A percentile compares a stretch with the other conserved stretches of the same genome.
phyloP scores from a whole-genome alignment of 1,140 invertebrate genomes.

The Tenebrio molitor region DNA sequence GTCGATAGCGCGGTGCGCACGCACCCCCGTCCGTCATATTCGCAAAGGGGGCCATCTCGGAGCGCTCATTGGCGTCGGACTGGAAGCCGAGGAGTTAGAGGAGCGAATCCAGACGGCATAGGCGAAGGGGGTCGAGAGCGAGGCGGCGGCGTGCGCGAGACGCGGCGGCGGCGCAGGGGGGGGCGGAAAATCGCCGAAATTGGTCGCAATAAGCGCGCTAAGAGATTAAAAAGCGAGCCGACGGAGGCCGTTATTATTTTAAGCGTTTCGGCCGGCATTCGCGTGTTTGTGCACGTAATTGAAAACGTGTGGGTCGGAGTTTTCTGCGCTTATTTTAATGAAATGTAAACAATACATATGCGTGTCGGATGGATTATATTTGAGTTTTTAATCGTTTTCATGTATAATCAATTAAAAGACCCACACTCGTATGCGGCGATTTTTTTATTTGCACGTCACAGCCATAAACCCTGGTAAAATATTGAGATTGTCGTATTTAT shows the following conservation, averaged over 20 bases:
- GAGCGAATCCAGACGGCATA: not conserved
- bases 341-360: conserved; percentile 62
- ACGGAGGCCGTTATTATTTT: conserved; percentile 53
- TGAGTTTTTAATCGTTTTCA: conserved; percentile 59
- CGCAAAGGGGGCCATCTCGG: too few species aligned
- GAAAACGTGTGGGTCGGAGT: conserved; percentile 62
- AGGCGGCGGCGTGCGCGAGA: not conserved
- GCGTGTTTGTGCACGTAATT: conserved; percentile 63
- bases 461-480: conserved; percentile 24
- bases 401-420: conserved; percentile 50
- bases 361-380: conserved; percentile 57
- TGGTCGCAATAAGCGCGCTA: conserved; percentile 12
- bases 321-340: conserved; percentile 63
- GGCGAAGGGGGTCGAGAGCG: not conserved
- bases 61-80: conserved; percentile 24
- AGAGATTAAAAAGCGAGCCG: conserved; percentile 27
- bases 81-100: not conserved
- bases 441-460: conserved; percentile 41
- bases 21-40: too few species aligned
- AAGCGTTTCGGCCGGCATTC: conserved; percentile 52
- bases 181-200: conserved; percentile 39
- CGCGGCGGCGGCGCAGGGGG: not conserved
- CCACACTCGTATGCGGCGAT: conserved; percentile 19
- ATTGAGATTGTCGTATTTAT: conserved; percentile 21
- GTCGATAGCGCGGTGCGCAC: conserved; percentile 48